Conservation (phyloP, 2,888 invertebrate species). For the Hyppa rectilinea region DNA sequence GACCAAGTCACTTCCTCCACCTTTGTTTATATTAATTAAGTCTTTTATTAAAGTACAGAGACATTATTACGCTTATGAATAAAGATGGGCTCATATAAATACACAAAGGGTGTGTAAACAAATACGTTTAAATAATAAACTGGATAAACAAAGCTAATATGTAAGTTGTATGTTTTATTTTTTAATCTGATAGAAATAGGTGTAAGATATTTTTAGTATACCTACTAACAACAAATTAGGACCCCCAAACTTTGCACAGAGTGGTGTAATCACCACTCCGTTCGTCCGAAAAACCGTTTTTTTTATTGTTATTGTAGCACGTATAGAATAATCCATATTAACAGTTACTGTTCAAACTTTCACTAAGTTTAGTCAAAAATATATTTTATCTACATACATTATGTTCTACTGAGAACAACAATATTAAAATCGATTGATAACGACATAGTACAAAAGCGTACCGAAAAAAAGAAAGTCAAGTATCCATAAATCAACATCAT, state of each 20-base stretch:
- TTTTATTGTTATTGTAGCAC: not conserved
- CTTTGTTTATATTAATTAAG: slow-evolving; percentile 55
- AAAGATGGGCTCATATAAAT: slow-evolving; percentile 43
- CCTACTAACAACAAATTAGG: not conserved
- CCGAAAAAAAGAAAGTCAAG: not conserved
- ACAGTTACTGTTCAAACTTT: not conserved
- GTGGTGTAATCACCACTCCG: too few species aligned
- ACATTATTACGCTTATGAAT: slow-evolving; percentile 54
- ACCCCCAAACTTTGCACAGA: not conserved
- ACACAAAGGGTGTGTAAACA: slow-evolving; percentile 31
- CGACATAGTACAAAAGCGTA: not conserved
- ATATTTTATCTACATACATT: not conserved
- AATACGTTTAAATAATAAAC: slow-evolving; percentile 15
- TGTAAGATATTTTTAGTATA: not conserved
- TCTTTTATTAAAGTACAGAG: slow-evolving; percentile 47
- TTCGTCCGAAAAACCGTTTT: not conserved
- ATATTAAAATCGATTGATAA: not conserved
- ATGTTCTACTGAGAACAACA: not conserved
- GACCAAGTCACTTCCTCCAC: slow-evolving; percentile 29
- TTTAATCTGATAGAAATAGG: not conserved
- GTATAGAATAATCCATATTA: not conserved
- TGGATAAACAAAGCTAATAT: not conserved
- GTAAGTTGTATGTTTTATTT: not conserved
- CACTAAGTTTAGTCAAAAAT: not conserved
- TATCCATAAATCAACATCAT: not conserved